Base-by-base conservation (phyloP, 2,113 vertebrate genomes). In the Urocynchramus pylzowi region DNA sequence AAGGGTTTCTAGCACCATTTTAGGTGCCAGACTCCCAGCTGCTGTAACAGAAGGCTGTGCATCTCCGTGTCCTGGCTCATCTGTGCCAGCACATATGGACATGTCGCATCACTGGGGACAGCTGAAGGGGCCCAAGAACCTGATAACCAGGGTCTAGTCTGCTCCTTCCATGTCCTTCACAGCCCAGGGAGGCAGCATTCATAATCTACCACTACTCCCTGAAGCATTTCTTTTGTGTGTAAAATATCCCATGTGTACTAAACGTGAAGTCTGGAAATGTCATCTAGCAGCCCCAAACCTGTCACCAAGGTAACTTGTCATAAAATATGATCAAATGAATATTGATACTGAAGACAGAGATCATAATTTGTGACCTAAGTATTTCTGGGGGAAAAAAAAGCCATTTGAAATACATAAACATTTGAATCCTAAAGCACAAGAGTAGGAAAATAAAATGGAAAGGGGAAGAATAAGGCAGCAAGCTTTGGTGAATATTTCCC, bases 21-120 rank as follows among this genome's bases (percentile, higher is more conserved):
- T 87, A 90, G 47, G 91, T 93, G 96, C 86, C 93, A 95, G 95
- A 96, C 95, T 95, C 93, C 89, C 96, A 96, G 93, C 76, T 93
- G 96, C 93, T 89, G 64, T 5, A 30, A 93, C 96, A 96, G 91
- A 95, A 96, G 91, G 95, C 89, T 81, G 39, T 12, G 9, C 7
- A 18, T 92, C 86, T 86, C 61, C 4, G 9, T 5, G 27, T 69
- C 76, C 92, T 89, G 75, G 31, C 73, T 95, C 64, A 95, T 93
- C 79, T 2, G 12, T 74, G 95, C 74, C 70, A 83, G 90, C 49
- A 76, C 88, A 95, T 69, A 96, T 3, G 13, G 86, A 95, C 18
- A 1, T 31, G 47, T 59, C 82, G 90, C 89, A 87, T 95, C 91
- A 59, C 68, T 67, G 71, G 35, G 60, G 82, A 92, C 61, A 92